Conservation (phyloP, 2,113 vertebrate species). For the Columba janthina region DNA sequence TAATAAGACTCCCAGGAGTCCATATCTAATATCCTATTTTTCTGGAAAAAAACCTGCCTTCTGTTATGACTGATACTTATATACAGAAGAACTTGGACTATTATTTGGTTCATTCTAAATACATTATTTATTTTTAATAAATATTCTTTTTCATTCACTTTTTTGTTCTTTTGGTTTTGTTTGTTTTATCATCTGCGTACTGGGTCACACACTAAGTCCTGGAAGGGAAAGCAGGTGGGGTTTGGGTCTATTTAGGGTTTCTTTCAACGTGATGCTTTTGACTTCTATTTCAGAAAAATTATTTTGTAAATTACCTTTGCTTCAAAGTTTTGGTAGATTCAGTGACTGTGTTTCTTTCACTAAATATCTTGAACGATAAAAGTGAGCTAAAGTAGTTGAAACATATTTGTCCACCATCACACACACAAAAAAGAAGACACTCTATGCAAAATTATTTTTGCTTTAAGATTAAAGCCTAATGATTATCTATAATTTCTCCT, state of each 20-base stretch:
- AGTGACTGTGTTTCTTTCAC: not conserved
- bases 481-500: not conserved
- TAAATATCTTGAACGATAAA: not conserved
- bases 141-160: not conserved
- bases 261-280: not conserved
- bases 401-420: not conserved
- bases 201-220: not conserved
- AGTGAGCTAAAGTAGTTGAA: not conserved
- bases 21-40: not conserved
- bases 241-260: not conserved
- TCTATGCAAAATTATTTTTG: not conserved
- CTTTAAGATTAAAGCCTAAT: not conserved
- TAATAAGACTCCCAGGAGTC: not conserved
- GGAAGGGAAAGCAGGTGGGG: not conserved
- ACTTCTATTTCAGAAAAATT: not conserved
- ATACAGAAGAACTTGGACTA: not conserved
- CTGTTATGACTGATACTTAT: not conserved
- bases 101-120: not conserved
- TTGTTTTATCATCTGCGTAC: not conserved
- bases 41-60: not conserved
- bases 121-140: not conserved
- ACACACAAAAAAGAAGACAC: not conserved
- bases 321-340: not conserved
- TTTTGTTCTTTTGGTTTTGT: not conserved
- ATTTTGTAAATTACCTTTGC: not conserved